phyloP scores from a whole-genome alignment of 2,888 invertebrate genomes.

The Drosophila prostipennis region DNA sequence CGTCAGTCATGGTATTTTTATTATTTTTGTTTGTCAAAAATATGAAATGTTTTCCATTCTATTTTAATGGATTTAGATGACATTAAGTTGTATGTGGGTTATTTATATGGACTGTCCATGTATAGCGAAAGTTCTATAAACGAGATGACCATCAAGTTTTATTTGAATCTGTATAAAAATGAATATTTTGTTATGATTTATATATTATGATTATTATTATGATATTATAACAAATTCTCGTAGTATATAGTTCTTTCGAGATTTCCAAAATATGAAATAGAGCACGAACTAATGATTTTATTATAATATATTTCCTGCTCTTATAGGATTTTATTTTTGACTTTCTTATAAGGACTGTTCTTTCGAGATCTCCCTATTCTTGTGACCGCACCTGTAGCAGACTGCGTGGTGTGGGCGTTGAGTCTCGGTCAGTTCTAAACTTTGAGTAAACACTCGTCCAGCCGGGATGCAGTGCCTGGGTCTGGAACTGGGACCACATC shows the following conservation, averaged over 20 bases:
- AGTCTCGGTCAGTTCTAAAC: conserved; percentile 30
- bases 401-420: conserved; percentile 24
- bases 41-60: neutral
- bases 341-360: neutral
- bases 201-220: no score
- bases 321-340: no score
- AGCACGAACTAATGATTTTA: no score
- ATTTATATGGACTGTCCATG: neutral
- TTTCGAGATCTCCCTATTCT: neutral
- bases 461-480: conserved; percentile 18
- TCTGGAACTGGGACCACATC: conserved; percentile 2
- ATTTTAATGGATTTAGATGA: neutral
- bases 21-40: conserved; percentile 3
- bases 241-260: neutral
- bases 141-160: no score
- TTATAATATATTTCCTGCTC: no score
- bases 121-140: neutral
- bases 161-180: no score
- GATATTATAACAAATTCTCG: no score
- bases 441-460: conserved; percentile 34
- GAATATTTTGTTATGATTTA: no score
- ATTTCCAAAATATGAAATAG: no score
- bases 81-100: neutral
- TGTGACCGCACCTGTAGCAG: conserved; percentile 5
- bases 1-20: neutral